Evolutionary conservation across 2,888 invertebrate species (phyloP).

Genomic region (Cataglyphis cursor): DNA sequence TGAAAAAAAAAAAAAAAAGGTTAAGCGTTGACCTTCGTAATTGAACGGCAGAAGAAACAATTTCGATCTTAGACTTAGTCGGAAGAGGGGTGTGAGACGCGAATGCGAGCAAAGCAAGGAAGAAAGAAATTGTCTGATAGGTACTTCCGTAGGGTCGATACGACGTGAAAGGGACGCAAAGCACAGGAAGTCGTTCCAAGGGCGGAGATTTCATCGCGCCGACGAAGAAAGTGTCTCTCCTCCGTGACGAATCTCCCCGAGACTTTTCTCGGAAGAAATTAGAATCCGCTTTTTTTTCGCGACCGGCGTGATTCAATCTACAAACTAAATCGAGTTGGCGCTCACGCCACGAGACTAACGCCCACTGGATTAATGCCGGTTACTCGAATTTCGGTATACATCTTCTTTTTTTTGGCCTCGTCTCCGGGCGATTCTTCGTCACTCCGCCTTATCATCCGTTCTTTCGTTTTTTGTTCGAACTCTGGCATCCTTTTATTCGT

Average conservation of each 20-base stretch:
- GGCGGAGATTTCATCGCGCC: slow-evolving; percentile 73
- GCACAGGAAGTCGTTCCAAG: slow-evolving; percentile 73
- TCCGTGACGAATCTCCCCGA: slow-evolving; percentile 62
- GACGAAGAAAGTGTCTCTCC: slow-evolving; percentile 53
- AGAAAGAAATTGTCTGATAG: slow-evolving; percentile 67
- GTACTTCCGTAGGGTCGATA: slow-evolving; percentile 70
- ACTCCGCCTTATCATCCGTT: neutral
- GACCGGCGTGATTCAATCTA: slow-evolving; percentile 71
- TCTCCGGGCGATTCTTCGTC: slow-evolving; percentile 29
- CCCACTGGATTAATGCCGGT: slow-evolving; percentile 66
- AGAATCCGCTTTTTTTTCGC: slow-evolving; percentile 71
- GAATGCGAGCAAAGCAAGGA: slow-evolving; percentile 15
- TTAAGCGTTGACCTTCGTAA: slow-evolving; percentile 61
- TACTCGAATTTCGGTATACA: slow-evolving; percentile 61
- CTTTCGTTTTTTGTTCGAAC: slow-evolving; percentile 25
- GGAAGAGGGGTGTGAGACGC: neutral
- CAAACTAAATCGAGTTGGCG: slow-evolving; percentile 73
- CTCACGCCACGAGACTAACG: slow-evolving; percentile 68
- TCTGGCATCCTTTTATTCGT: neutral
- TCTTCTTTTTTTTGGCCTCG: slow-evolving; percentile 15
- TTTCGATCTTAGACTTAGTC: slow-evolving; percentile 62
- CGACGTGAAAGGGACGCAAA: slow-evolving; percentile 46
- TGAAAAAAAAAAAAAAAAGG: slow-evolving; percentile 20
- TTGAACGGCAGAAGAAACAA: slow-evolving; percentile 74
- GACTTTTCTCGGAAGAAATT: slow-evolving; percentile 67